These are phyloP conservation scores for Pseudomyrmex flavicornis DNA, from an alignment of 1,140 invertebrate species.

Conservation along the genomic window DNA sequence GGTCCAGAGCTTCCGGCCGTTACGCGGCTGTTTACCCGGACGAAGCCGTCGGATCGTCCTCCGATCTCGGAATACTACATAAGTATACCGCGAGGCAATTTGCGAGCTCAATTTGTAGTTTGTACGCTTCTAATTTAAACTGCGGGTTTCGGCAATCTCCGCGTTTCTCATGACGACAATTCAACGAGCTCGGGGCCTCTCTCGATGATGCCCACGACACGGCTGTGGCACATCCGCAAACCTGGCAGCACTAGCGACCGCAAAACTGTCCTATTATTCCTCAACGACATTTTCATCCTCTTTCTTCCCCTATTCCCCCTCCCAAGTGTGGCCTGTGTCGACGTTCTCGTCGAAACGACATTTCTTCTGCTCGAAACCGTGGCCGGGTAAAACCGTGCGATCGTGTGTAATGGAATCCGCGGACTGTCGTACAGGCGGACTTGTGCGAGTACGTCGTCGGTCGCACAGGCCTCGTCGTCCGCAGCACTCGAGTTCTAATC, in stretches of 20 bases:
- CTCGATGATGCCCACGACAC: slow-evolving; percentile 58
- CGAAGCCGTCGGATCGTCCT: slow-evolving; percentile 37
- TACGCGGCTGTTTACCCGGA: slow-evolving; percentile 41
- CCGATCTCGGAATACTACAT: slow-evolving; percentile 63
- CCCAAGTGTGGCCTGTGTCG: neutral
- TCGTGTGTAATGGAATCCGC: slow-evolving; percentile 66
- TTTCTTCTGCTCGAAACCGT: slow-evolving; percentile 13
- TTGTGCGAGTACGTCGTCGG: neutral
- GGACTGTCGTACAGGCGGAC: slow-evolving; percentile 58
- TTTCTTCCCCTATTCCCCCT: slow-evolving; percentile 22
- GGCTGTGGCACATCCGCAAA: slow-evolving; percentile 55
- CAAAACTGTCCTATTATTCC: slow-evolving; percentile 80
- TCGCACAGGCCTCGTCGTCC: neutral
- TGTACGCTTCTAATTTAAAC: slow-evolving; percentile 82
- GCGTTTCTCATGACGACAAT: slow-evolving; percentile 82
- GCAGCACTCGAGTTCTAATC: slow-evolving; percentile 68
- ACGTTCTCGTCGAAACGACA: slow-evolving; percentile 29
- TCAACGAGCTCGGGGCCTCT: slow-evolving; percentile 67
- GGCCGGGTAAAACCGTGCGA: slow-evolving; percentile 48
- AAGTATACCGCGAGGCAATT: slow-evolving; percentile 79
- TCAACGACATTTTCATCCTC: slow-evolving; percentile 70
- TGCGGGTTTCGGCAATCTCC: slow-evolving; percentile 82
- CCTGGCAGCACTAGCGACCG: slow-evolving; percentile 69
- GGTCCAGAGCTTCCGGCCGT: slow-evolving; percentile 53
- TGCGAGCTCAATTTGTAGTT: slow-evolving; percentile 79